Percentiles rank a stretch among this genome's conserved stretches.
These are phyloP conservation scores for Sebastes nivosus DNA, from an alignment of 2,797 vertebrate genomes.

Conservation along the genomic window DNA sequence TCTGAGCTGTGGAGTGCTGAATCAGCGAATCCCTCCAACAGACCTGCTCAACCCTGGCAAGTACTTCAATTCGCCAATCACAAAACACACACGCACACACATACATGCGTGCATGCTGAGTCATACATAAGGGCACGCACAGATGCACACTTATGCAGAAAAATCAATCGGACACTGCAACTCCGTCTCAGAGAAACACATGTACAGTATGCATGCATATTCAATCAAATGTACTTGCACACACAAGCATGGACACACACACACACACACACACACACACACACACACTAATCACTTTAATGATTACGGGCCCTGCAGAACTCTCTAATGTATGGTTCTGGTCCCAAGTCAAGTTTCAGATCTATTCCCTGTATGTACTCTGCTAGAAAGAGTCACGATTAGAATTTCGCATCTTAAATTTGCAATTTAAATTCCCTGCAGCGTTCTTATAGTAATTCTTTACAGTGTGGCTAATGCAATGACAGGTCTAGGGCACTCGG, in stretches of 20 bases:
- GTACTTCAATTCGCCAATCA: conserved; percentile 49
- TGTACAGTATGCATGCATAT: background rate
- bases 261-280: background rate
- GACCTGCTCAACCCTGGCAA: conserved; percentile 56
- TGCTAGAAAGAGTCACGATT: conserved; percentile 22
- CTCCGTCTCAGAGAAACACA: background rate
- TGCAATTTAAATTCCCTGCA: conserved; percentile 34
- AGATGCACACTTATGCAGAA: conserved; percentile 14
- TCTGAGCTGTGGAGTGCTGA: conserved; percentile 52
- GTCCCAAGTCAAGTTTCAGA: conserved; percentile 13
- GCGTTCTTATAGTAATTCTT: conserved; percentile 22
- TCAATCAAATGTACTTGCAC: background rate
- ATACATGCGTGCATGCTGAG: conserved; percentile 13
- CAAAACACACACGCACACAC: conserved; percentile 12
- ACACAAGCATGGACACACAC: background rate
- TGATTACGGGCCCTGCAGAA: background rate
- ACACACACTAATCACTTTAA: background rate
- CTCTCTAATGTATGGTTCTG: background rate
- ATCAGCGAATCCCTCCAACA: conserved; percentile 62
- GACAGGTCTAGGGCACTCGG: conserved; percentile 30
- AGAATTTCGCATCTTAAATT: conserved; percentile 27
- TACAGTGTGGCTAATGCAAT: conserved; percentile 25
- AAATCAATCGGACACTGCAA: conserved; percentile 4
- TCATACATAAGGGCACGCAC: conserved; percentile 22
- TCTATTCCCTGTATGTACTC: conserved; percentile 2